Conservation (phyloP, 2,888 invertebrate species). For the Bellardia pandia region DNA sequence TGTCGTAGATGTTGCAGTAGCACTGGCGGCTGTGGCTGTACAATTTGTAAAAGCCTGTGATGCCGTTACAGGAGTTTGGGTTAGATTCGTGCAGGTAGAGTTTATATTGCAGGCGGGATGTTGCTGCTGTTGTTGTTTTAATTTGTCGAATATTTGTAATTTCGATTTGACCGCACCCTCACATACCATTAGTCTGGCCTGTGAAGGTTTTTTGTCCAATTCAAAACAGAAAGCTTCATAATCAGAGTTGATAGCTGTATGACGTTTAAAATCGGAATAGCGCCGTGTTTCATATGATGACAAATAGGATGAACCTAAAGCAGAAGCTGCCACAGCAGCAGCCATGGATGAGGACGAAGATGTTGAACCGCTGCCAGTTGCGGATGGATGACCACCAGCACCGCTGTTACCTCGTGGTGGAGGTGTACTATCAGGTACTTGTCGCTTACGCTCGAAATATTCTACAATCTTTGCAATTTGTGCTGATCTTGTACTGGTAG, state of each 20-base stretch:
- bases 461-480: slow-evolving; percentile 94
- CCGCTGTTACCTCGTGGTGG: slow-evolving; percentile 74
- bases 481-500: slow-evolving; percentile 86
- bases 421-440: slow-evolving; percentile 82
- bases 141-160: slow-evolving; percentile 92
- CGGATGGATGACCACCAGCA: slow-evolving; percentile 73
- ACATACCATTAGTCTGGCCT: slow-evolving; percentile 90
- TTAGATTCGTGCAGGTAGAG: slow-evolving; percentile 37
- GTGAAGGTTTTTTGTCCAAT: slow-evolving; percentile 84
- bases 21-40: slow-evolving; percentile 9
- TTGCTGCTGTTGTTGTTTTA: slow-evolving; percentile 84
- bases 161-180: slow-evolving; percentile 95
- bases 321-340: slow-evolving; percentile 82
- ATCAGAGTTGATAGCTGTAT: slow-evolving; percentile 79
- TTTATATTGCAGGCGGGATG: slow-evolving; percentile 70
- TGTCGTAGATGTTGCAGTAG: slow-evolving; percentile 37
- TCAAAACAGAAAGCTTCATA: slow-evolving; percentile 83
- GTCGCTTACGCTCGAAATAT: slow-evolving; percentile 93
- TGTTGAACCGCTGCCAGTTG: slow-evolving; percentile 77
- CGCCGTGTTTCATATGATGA: slow-evolving; percentile 81
- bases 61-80: slow-evolving; percentile 67
- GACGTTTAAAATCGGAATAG: slow-evolving; percentile 82
- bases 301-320: slow-evolving; percentile 80
- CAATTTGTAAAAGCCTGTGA: slow-evolving; percentile 35
- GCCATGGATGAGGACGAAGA: slow-evolving; percentile 77